phyloP scores from a whole-genome alignment of 2,113 vertebrate species.

The Panthera leo region DNA sequence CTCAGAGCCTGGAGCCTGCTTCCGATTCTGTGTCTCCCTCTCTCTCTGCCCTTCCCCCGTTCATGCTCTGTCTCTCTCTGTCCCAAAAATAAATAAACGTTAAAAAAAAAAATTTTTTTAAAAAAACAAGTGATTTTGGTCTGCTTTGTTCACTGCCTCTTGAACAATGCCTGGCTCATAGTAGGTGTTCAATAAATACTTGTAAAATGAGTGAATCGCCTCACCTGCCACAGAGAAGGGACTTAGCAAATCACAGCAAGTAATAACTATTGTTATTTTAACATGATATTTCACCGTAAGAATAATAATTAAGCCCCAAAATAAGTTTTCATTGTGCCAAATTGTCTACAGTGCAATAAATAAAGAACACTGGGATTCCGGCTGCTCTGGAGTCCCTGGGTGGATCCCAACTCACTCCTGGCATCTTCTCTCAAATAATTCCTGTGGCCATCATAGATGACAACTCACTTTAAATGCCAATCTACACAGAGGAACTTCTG shows the following conservation, averaged over 20 bases:
- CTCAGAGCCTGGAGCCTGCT: no score
- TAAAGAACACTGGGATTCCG: neutral
- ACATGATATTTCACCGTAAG: slow-evolving; percentile 31
- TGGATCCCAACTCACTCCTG: neutral
- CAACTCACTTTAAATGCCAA: slow-evolving; percentile 43
- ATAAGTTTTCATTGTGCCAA: neutral
- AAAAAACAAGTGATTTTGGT: neutral
- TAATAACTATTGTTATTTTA: neutral
- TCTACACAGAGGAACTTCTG: slow-evolving; percentile 59
- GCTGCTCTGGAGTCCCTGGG: neutral
- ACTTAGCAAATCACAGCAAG: neutral
- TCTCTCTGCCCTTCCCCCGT: no score
- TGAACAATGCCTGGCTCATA: neutral
- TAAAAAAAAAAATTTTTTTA: no score
- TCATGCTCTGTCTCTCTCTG: no score
- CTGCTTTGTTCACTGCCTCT: neutral
- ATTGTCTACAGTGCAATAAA: neutral
- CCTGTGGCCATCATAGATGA: slow-evolving; percentile 39
- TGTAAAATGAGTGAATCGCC: neutral
- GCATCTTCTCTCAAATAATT: slow-evolving; percentile 22
- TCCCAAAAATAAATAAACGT: no score
- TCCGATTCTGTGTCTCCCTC: no score
- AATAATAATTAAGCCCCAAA: slow-evolving; percentile 38
- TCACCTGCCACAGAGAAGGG: neutral
- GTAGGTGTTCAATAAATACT: neutral